These are phyloP conservation scores for Blastomussa wellsi DNA, from an alignment of 92 coral and sea anemone genomes.

Conservation along the genomic window DNA sequence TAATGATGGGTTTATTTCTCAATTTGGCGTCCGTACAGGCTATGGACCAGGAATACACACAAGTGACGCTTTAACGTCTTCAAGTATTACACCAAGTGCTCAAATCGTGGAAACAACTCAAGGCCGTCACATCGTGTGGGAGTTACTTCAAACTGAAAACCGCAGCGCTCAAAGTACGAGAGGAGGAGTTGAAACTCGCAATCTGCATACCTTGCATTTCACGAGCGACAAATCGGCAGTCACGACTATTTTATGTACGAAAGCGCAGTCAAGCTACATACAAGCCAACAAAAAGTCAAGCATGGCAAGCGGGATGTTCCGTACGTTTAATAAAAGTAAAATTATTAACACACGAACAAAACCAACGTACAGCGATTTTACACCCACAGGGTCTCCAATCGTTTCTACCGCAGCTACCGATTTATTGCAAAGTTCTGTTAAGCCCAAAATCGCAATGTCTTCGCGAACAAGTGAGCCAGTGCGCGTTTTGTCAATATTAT, in stretches of 20 bases:
- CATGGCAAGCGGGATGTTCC: background rate
- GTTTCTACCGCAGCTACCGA: background rate
- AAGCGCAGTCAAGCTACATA: background rate
- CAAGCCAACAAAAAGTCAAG: background rate
- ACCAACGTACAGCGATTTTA: background rate
- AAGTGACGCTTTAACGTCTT: background rate
- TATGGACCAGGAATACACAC: background rate
- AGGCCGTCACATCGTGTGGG: constrained; percentile 4
- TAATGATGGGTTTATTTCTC: constrained; percentile 37
- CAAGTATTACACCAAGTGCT: constrained; percentile 8
- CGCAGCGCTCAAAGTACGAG: constrained; percentile 20
- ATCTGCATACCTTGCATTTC: background rate
- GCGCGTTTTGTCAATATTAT: constrained; percentile 13
- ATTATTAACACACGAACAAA: background rate
- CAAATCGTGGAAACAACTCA: background rate
- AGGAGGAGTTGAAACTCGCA: background rate
- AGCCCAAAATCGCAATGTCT: background rate
- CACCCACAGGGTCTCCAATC: background rate
- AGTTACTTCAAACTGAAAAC: constrained; percentile 27
- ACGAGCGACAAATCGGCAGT: background rate
- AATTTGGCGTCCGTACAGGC: constrained; percentile 39
- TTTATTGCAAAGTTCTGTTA: background rate
- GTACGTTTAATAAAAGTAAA: background rate
- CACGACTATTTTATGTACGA: background rate
- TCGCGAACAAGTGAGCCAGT: background rate